Evolutionary conservation across 2,888 invertebrate species (phyloP).

Genomic region (Eudemis profundana): DNA sequence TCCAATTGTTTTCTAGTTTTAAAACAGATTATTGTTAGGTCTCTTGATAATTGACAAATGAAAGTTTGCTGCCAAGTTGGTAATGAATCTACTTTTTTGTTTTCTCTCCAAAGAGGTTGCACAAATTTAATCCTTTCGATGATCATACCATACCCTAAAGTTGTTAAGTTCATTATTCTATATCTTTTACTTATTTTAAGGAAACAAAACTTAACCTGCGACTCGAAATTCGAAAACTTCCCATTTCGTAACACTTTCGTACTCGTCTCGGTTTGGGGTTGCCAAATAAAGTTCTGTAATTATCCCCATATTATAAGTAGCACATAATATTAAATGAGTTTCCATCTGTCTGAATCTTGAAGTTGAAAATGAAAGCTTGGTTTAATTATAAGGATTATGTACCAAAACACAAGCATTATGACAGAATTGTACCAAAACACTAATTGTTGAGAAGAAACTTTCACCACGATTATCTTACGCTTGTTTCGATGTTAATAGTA

Average conservation of each 20-base stretch:
- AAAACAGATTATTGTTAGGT: too few relatives aligned
- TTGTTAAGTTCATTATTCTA: too few relatives aligned
- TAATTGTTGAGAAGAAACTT: too few relatives aligned
- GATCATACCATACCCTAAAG: too few relatives aligned
- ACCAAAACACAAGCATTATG: not conserved
- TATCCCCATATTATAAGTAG: slow-evolving; percentile 1
- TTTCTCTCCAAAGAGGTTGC: too few relatives aligned
- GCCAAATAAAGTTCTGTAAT: slow-evolving; percentile 8
- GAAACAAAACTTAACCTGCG: not conserved
- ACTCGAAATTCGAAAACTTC: not conserved
- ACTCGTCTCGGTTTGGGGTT: not conserved
- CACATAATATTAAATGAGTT: slow-evolving; percentile 1
- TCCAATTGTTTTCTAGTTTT: slow-evolving; percentile 16
- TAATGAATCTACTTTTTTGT: too few relatives aligned
- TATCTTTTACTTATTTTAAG: too few relatives aligned
- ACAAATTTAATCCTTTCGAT: too few relatives aligned
- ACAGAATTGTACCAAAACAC: not conserved
- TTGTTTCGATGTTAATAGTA: too few relatives aligned
- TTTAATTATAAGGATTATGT: slow-evolving; percentile 12
- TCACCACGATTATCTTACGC: too few relatives aligned
- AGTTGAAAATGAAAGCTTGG: slow-evolving; percentile 3
- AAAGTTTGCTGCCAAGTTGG: too few relatives aligned
- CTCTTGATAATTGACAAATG: too few relatives aligned
- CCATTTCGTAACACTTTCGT: not conserved
- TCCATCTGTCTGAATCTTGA: not conserved